Evolutionary conservation across 1,140 invertebrate genomes (phyloP), one percentile per base, ranked within the genome.

Genomic region (Anastatus disparis): DNA sequence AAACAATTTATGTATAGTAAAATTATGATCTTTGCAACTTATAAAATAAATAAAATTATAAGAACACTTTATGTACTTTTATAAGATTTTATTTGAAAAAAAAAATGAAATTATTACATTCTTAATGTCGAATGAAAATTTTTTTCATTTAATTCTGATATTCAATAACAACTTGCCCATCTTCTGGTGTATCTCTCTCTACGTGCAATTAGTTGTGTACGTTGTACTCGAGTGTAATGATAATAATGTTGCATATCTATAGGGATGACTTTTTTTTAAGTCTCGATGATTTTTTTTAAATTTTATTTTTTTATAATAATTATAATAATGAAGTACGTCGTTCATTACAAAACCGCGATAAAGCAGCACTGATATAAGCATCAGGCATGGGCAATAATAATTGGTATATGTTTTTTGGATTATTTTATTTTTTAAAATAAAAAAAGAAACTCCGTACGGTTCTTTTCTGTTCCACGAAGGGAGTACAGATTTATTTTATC

Each of bases 241-340:
- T 27, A 64, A 42, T 67, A 40, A 67, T 26, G 55, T 42, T 74
- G 50, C 38, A 62, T 68, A 50, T n/a, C 59, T 63, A 68, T 17
- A 68, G 40, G 58, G 40, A 64, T 70, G 40, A 70, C 35, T n/a
- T n/a, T n/a, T n/a, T 46, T 40, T 55, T 31, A 24, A 70, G 38
- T 31, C 31, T 62, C 22, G 35, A 62, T 70, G 26, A 40, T 61
- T 12, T 38, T 13, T 56, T 35, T 22, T 20, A 17, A 62, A 62
- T 27, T 62, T 44, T 31, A 53, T 3, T n/a, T 29, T 17, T 17
- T 38, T 38, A 50, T 70, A 22, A 40, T 53, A 42, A 48, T 50
- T 58, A 48, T n/a, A 52, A 52, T 59, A n/a, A 27, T 68, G 50
- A 20, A 38, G 10, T 59, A 50, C 15, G 12, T 50, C 26, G 27